These are phyloP conservation scores for Pristionchus exspectatus DNA, from an alignment of 2,888 invertebrate genomes.

Conservation along the genomic window DNA sequence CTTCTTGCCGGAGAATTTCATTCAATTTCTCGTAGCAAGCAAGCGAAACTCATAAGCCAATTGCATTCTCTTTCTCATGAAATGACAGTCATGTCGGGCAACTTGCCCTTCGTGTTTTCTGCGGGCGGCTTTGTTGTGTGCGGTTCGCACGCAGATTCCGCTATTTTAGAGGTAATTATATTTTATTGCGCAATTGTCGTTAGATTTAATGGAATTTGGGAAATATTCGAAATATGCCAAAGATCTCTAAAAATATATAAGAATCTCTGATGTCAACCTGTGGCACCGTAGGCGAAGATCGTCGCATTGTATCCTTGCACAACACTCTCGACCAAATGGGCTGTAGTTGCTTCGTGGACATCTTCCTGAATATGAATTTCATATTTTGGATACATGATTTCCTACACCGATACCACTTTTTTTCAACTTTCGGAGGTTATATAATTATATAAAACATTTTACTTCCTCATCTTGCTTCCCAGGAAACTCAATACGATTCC, in stretches of 20 bases:
- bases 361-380: conserved; percentile 83
- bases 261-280: conserved; percentile 80
- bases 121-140: not conserved
- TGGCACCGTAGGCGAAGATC: conserved; percentile 95
- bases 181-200: not conserved
- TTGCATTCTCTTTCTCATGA: not conserved
- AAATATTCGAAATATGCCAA: no score
- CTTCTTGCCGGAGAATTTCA: not conserved
- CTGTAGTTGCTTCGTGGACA: conserved; percentile 91
- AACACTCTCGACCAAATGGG: conserved; percentile 90
- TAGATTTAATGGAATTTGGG: no score
- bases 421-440: not conserved
- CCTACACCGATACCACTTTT: no score
- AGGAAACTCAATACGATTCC: not conserved
- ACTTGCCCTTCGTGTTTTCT: not conserved
- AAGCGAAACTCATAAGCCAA: conserved; percentile 15
- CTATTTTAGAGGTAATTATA: not conserved
- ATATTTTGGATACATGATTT: no score
- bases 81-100: not conserved
- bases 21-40: not conserved
- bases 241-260: not conserved
- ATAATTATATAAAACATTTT: no score
- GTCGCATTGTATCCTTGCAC: conserved; percentile 93
- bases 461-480: no score
- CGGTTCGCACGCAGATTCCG: not conserved